phyloP scores from a whole-genome alignment of 2,888 invertebrate species.

The Athalia rosae region DNA sequence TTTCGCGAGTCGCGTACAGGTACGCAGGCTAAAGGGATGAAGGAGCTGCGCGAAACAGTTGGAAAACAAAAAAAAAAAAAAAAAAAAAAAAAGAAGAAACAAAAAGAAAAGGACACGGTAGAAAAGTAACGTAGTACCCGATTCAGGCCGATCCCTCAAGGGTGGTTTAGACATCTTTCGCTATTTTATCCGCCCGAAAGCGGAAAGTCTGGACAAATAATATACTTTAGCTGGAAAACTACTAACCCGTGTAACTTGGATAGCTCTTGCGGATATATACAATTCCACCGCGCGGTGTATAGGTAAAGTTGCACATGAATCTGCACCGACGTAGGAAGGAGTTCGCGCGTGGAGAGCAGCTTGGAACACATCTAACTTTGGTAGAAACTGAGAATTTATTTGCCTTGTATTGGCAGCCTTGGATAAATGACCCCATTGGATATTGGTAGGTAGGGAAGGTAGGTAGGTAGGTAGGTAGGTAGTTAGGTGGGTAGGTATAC shows the following conservation, averaged over 20 bases:
- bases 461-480: not conserved
- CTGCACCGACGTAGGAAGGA: not conserved
- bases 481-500: not conserved
- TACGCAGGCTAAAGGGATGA: not conserved
- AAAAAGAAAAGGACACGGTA: not conserved
- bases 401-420: conserved; percentile 65
- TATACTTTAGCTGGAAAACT: not conserved
- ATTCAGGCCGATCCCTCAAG: conserved; percentile 32
- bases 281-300: too few species aligned
- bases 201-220: conserved; percentile 13
- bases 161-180: conserved; percentile 35
- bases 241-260: too few species aligned
- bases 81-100: not conserved
- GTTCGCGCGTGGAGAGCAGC: not conserved
- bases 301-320: too few species aligned
- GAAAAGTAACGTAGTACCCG: not conserved
- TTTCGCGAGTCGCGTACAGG: too few species aligned
- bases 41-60: not conserved
- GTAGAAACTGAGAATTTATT: conserved; percentile 62
- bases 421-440: conserved; percentile 64
- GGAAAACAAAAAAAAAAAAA: not conserved
- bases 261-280: too few species aligned
- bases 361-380: conserved; percentile 41
- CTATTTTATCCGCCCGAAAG: conserved; percentile 34
- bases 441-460: conserved; percentile 4